Evolutionary conservation across 1,140 invertebrate species (phyloP), one percentile per base, ranked within the genome.

Genomic region (Drosophila subobscura): DNA sequence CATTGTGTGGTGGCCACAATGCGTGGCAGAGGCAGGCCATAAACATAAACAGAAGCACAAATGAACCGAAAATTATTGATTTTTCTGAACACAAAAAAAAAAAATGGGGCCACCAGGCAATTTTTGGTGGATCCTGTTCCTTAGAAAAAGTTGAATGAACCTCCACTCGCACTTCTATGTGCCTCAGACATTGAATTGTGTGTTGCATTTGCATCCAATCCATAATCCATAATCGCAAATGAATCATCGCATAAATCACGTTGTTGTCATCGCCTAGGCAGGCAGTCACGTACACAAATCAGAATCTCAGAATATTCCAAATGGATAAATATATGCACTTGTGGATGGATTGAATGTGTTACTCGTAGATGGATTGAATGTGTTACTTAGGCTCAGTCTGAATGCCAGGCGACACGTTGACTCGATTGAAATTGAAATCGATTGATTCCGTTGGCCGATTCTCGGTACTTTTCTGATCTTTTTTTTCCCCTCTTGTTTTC

Each of bases 381-480:
- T 20, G 16, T 20, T 20, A 20, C 16, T 20, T 20, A 20, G 16
- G 1, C 16, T 55, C 42, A 59, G 49, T 53, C 51, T 33, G 37
- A 51, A 56, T 58, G 42, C 41, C 53, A 41, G 20, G 54, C 59
- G 56, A 75, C 33, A 37, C 51, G 60, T 74, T 79, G 60, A 77
- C 50, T 80, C 81, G 33, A 80, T 80, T 80, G 60, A 72, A 81
- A 80, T 80, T 80, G 60, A 72, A 81, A 77, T 74, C 79, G 73
- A 81, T 83, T 74, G 59, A 77, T 78, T 64, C 55, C 50, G 73
- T 75, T 75, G 53, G 49, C 42, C 55, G 65, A 54, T 64, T 45
- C 37, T 70, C 49, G 56, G 59, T 47, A 37, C 50, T 49, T 61
- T 51, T 16, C 41, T 42, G 33, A 16, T 10, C 10, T 25, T 16